A percentile compares a stretch with the other conserved stretches of the same genome.
Conservation (phyloP, 2,888 invertebrate genomes). For the Ashinkailepas kermadecensis region DNA sequence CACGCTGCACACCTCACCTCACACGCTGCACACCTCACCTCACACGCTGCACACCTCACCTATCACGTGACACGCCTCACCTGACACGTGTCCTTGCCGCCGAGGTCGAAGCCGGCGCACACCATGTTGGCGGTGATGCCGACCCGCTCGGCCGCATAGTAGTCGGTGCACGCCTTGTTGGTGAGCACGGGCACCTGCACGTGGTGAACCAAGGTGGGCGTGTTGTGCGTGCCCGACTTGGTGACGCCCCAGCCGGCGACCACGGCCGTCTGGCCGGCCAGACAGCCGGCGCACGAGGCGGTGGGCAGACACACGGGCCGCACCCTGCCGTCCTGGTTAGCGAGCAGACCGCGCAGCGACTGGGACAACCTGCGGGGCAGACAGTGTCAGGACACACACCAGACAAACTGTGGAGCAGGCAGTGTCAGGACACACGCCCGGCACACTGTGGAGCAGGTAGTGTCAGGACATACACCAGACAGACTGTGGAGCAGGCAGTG, state of each 20-base stretch:
- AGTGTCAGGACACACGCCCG: too few species aligned
- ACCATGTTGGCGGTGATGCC: constrained; percentile 13
- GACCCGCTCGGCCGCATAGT: not conserved
- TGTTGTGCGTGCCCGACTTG: not conserved
- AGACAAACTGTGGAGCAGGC: too few species aligned
- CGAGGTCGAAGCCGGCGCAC: constrained; percentile 22
- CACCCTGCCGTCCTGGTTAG: not conserved
- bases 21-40: too few species aligned
- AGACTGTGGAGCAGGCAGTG: too few species aligned
- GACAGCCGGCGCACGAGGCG: not conserved
- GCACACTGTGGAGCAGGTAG: too few species aligned
- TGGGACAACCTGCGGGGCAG: not conserved
- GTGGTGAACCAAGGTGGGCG: not conserved
- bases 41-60: too few species aligned
- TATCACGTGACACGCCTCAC: not conserved
- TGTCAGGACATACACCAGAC: too few species aligned
- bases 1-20: not conserved
- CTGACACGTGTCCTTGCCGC: constrained; percentile 27
- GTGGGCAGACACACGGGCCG: constrained; percentile 23
- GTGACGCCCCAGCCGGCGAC: constrained; percentile 10
- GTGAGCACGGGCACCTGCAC: not conserved
- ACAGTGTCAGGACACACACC: too few species aligned
- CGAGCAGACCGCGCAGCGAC: not conserved
- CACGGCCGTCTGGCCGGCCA: constrained; percentile 5
- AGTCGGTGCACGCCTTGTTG: not conserved